Base-by-base conservation (phyloP, 2,113 vertebrate genomes). In the Nansenia antarctica region DNA sequence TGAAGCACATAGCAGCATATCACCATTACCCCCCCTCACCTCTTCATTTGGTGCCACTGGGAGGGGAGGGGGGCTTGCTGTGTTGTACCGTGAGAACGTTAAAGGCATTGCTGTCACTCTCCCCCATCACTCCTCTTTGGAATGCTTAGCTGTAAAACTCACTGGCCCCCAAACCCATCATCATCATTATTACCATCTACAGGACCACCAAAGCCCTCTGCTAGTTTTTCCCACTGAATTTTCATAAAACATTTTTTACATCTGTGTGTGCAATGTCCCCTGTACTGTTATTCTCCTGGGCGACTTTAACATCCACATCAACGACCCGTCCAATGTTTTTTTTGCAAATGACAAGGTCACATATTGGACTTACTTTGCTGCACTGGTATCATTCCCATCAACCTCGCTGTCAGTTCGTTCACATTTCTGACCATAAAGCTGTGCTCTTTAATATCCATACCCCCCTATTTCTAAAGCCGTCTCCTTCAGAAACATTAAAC, bases 1-100 rank as follows among this genome's bases (percentile, higher is more conserved):
- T 79, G 57, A 81, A 75, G 80, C 76, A 73, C 75, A 73, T 67
- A 26, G 70, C 72, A 70, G 60, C 24, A 75, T 76, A 82, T 72
- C 76, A 73, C 73, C 22, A 62, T 70, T 31, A 76, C 39, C 64
- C 26, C 47, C 39, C 11, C 67, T 61, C 3, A 39, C 31, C 32
- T 55, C 30, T 79, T 82, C 73, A 66, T 78, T 79, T 80, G n/a
- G 35, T 37, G 35, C 35, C 12, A 37, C 35, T 37, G 1, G 35
- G 35, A 37, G 35, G 35, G 35, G 35, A 12, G 35, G 35, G 5
- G 35, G 35, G 5, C 35, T 37, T 12, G 18, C 45, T 32, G 2
- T 34, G 15, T 42, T 65, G 3, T 8, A 65, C 39, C 18, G 15
- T 49, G 62, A 65, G 1, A 52, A 22, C 63, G 53, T 34, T 12